Evolutionary conservation across 2,888 invertebrate genomes (phyloP).

Genomic region (Quadroppia sp.): DNA sequence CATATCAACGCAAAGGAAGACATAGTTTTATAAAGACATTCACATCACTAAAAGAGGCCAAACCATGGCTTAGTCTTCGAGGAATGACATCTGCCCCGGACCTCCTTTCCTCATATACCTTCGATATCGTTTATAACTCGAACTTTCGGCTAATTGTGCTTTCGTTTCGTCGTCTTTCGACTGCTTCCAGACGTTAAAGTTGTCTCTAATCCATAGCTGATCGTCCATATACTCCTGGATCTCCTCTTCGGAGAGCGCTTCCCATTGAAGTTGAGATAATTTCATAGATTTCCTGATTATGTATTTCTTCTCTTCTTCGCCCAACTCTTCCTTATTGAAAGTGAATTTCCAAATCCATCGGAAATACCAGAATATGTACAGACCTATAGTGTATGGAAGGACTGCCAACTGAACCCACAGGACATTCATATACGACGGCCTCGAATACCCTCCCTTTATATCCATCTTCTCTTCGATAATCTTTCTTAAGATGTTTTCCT

Average conservation of each 20-base stretch:
- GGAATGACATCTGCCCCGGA: slow-evolving; percentile 80
- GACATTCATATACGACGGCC: slow-evolving; percentile 70
- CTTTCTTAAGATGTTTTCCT: slow-evolving; percentile 70
- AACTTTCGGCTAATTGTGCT: slow-evolving; percentile 76
- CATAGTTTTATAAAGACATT: background rate
- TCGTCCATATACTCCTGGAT: slow-evolving; percentile 67
- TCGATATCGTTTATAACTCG: slow-evolving; percentile 79
- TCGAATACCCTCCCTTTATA: slow-evolving; percentile 82
- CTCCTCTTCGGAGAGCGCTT: slow-evolving; percentile 67
- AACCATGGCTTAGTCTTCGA: slow-evolving; percentile 59
- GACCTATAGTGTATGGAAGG: slow-evolving; percentile 63
- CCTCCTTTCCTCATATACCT: slow-evolving; percentile 87
- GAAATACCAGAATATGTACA: slow-evolving; percentile 66
- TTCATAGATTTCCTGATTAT: slow-evolving; percentile 72
- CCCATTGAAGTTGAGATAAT: slow-evolving; percentile 52
- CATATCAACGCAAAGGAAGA: no score
- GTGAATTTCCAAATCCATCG: slow-evolving; percentile 77
- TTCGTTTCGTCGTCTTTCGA: slow-evolving; percentile 79
- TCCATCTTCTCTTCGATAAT: slow-evolving; percentile 90
- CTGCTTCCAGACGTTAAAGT: slow-evolving; percentile 72
- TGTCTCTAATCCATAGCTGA: slow-evolving; percentile 77
- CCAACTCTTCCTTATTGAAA: slow-evolving; percentile 69
- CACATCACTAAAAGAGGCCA: background rate
- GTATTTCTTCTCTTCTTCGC: slow-evolving; percentile 75
- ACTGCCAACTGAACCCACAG: slow-evolving; percentile 78